These are phyloP conservation scores for Schizothorax lantsangensis DNA, from an alignment of 2,797 vertebrate species.

Conservation along the genomic window DNA sequence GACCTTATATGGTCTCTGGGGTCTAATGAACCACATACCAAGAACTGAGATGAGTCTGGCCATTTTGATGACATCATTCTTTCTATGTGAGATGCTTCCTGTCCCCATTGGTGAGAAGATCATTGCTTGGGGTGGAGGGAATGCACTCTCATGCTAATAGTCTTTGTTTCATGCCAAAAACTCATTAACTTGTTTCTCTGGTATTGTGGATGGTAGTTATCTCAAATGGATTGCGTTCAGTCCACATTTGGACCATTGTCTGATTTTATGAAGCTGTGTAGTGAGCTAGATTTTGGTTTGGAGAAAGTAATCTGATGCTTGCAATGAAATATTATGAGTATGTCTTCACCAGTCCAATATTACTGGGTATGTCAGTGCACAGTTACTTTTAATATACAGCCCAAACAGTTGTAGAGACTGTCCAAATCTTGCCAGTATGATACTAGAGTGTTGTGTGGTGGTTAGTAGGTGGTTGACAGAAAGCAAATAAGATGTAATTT, in stretches of 20 bases:
- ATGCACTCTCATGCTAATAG: not conserved
- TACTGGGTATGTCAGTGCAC: not conserved
- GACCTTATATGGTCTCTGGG: not conserved
- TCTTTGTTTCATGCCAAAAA: slow-evolving; percentile 11
- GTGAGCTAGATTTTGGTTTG: not conserved
- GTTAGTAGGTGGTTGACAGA: not conserved
- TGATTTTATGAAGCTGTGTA: not conserved
- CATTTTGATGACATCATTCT: slow-evolving; percentile 22
- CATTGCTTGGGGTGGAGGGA: not conserved
- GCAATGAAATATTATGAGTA: not conserved
- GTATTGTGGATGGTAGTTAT: not conserved
- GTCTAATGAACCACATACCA: slow-evolving; percentile 11
- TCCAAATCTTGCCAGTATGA: not conserved
- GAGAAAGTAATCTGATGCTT: not conserved
- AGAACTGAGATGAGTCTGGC: not conserved
- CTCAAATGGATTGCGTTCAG: not conserved
- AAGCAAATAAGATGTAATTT: not conserved
- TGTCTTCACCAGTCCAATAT: slow-evolving; percentile 5
- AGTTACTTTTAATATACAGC: slow-evolving; percentile 16
- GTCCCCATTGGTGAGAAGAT: not conserved
- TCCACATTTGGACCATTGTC: not conserved
- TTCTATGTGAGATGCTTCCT: not conserved
- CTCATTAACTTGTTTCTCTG: slow-evolving; percentile 27
- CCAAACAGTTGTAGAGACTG: not conserved
- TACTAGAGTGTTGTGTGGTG: not conserved